Evolutionary conservation across 1,140 invertebrate genomes (phyloP).

Genomic region (Ostrea denselamellosa): DNA sequence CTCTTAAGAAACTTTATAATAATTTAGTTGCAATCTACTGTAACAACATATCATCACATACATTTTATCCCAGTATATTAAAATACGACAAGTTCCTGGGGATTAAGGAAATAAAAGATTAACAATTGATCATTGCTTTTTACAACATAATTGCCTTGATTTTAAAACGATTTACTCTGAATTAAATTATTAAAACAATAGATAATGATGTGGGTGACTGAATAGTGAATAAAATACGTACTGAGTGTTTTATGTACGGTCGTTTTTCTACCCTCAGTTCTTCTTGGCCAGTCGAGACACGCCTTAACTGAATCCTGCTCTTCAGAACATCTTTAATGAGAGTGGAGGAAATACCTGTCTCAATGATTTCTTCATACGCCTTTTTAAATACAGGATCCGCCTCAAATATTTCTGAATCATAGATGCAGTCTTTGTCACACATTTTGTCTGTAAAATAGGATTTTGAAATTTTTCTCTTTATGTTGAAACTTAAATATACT

Average conservation of each 20-base stretch:
- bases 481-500: not conserved
- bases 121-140: too few species aligned
- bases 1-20: too few species aligned
- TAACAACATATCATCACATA: too few species aligned
- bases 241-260: not conserved
- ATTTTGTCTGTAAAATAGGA: not conserved
- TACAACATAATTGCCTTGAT: too few species aligned
- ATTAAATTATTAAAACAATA: too few species aligned
- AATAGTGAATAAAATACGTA: not conserved
- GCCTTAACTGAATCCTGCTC: not conserved
- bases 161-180: too few species aligned
- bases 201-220: too few species aligned
- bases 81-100: too few species aligned
- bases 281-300: not conserved
- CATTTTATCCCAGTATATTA: too few species aligned
- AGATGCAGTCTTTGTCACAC: not conserved
- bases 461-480: not conserved
- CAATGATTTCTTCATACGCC: not conserved
- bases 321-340: not conserved
- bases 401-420: not conserved
- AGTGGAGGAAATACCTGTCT: not conserved
- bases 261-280: not conserved
- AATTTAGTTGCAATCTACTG: too few species aligned
- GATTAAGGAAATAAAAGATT: too few species aligned
- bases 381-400: conserved; percentile 29